Evolutionary conservation across 2,113 vertebrate genomes (phyloP).

Genomic region (Melospiza melodia): DNA sequence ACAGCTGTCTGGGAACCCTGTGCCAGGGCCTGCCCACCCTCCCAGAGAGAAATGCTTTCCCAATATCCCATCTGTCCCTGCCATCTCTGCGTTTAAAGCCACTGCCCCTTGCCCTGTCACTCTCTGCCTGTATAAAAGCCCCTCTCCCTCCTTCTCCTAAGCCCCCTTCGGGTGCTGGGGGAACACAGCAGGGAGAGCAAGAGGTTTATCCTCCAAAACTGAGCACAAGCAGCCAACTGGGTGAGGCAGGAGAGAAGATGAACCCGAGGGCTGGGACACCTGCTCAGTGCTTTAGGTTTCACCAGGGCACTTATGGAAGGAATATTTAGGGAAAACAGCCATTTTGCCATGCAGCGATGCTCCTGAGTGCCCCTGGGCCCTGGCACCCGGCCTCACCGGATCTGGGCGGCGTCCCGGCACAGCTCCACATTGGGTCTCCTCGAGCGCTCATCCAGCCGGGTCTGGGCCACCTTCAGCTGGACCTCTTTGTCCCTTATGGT

Average conservation of each 20-base stretch:
- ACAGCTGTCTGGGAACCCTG: neutral
- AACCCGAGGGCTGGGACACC: neutral
- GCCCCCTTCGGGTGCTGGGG: neutral
- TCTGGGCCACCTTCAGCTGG: constrained; percentile 91
- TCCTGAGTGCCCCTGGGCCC: neutral
- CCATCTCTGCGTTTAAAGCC: neutral
- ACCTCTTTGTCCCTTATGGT: constrained; percentile 85
- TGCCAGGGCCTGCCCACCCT: neutral
- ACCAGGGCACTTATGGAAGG: neutral
- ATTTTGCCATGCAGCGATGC: neutral
- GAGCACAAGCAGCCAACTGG: neutral
- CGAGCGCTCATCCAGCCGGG: constrained; percentile 86
- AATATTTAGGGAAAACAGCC: too few relatives aligned
- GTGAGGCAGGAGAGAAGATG: neutral
- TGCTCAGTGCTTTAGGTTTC: neutral
- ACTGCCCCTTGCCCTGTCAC: neutral
- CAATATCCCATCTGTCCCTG: neutral
- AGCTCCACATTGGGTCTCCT: constrained; percentile 88
- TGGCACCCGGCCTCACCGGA: constrained; percentile 69
- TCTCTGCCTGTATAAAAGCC: neutral
- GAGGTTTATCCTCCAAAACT: neutral
- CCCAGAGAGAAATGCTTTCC: neutral
- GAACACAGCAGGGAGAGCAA: neutral
- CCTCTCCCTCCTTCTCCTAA: neutral
- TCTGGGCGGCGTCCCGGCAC: constrained; percentile 85